Conservation (phyloP, 2,888 invertebrate species). For the Cheilosia impressa region DNA sequence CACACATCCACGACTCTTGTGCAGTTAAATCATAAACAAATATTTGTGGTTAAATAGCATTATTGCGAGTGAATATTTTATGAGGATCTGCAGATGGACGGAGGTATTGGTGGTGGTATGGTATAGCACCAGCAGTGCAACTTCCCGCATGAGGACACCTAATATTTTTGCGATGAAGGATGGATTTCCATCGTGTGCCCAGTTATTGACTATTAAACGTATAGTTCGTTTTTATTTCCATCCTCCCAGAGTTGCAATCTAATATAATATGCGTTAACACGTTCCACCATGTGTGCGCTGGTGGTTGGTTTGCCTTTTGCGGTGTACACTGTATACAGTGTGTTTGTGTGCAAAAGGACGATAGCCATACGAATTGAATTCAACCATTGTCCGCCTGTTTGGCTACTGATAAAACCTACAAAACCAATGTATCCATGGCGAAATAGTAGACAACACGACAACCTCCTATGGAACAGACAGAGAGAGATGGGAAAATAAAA, state of each 20-base stretch:
- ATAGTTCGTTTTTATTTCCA: constrained; percentile 12
- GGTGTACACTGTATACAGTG: constrained; percentile 2
- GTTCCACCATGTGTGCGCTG: constrained; percentile 57
- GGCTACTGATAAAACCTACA: constrained; percentile 69
- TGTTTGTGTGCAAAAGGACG: constrained; percentile 57
- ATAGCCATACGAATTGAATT: constrained; percentile 71
- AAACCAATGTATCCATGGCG: constrained; percentile 55
- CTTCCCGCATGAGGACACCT: constrained; percentile 30
- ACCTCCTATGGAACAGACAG: constrained; percentile 11
- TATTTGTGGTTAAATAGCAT: constrained; percentile 70
- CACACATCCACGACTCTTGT: not conserved
- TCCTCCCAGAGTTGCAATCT: constrained; percentile 40
- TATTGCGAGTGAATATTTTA: constrained; percentile 66
- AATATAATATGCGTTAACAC: constrained; percentile 73
- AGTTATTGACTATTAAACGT: constrained; percentile 66
- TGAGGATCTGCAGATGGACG: constrained; percentile 59
- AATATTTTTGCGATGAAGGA: constrained; percentile 59
- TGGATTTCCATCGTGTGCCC: constrained; percentile 66
- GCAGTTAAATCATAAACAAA: constrained; percentile 67
- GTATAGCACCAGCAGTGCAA: not conserved
- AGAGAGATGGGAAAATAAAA: constrained; percentile 61
- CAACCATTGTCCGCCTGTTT: constrained; percentile 73
- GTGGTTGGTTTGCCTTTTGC: constrained; percentile 45
- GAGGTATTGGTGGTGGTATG: not conserved
- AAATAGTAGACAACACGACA: constrained; percentile 52